phyloP scores from a whole-genome alignment of 2,113 vertebrate genomes.

The Epinephelus lanceolatus region DNA sequence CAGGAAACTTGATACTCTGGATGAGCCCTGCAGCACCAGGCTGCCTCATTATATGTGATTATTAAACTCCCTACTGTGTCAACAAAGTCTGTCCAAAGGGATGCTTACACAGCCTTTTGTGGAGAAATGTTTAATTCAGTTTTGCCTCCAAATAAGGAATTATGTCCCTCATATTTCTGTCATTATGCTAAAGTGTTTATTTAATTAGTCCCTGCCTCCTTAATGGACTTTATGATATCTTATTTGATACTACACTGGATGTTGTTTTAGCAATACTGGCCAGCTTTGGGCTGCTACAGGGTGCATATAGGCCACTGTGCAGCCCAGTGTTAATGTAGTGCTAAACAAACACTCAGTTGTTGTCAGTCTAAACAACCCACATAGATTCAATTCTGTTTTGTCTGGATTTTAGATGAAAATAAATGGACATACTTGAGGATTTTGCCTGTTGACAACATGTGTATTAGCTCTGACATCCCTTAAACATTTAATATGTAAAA shows the following conservation, averaged over 20 bases:
- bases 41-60: slow-evolving; percentile 26
- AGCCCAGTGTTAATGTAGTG: background rate
- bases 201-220: background rate
- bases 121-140: background rate
- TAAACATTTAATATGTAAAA: background rate
- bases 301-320: background rate
- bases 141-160: background rate
- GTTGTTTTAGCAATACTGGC: background rate
- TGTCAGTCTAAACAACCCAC: background rate
- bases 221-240: background rate
- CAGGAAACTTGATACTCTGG: slow-evolving; percentile 36
- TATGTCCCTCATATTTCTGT: background rate
- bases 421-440: background rate
- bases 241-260: background rate
- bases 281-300: background rate
- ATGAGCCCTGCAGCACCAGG: slow-evolving; percentile 28
- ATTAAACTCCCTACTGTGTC: slow-evolving; percentile 17
- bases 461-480: background rate
- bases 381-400: background rate
- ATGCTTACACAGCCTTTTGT: background rate
- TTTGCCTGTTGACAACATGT: background rate
- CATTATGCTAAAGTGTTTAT: background rate
- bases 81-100: background rate
- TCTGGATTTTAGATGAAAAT: background rate
- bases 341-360: background rate